phyloP scores from a whole-genome alignment of 2,797 vertebrate species.

The Pangasius larnaudii region DNA sequence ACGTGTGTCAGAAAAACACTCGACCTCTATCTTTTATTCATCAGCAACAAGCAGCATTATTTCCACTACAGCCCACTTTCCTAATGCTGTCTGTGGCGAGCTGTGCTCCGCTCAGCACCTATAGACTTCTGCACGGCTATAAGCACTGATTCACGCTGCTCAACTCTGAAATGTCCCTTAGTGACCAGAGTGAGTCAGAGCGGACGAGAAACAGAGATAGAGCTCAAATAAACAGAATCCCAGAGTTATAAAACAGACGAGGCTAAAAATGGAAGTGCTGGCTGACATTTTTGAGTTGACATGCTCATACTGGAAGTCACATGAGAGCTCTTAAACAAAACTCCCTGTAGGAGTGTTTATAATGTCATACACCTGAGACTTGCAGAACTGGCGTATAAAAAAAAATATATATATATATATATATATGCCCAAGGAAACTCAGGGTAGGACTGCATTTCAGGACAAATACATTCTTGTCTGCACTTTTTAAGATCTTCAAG shows the following conservation, averaged over 20 bases:
- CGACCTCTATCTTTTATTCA: slow-evolving; percentile 28
- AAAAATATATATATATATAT: not conserved
- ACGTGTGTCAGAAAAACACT: slow-evolving; percentile 16
- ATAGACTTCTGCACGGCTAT: not conserved
- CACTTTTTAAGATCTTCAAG: not conserved
- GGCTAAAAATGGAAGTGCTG: slow-evolving; percentile 45
- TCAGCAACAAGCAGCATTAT: not conserved
- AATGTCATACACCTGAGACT: slow-evolving; percentile 19
- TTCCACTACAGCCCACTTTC: slow-evolving; percentile 7
- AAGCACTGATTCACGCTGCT: slow-evolving; percentile 35
- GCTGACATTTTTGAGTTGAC: slow-evolving; percentile 34
- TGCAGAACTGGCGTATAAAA: not conserved
- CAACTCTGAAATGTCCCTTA: slow-evolving; percentile 33
- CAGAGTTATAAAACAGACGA: slow-evolving; percentile 36
- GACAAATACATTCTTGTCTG: slow-evolving; percentile 1
- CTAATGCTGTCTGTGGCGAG: not conserved
- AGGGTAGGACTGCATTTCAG: not conserved
- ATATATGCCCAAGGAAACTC: not conserved
- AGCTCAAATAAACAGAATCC: slow-evolving; percentile 49
- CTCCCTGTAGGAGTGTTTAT: not conserved
- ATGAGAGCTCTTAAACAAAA: slow-evolving; percentile 21
- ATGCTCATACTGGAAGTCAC: slow-evolving; percentile 35
- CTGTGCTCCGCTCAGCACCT: not conserved
- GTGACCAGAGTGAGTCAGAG: slow-evolving; percentile 46
- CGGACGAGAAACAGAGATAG: slow-evolving; percentile 47